Evolutionary conservation across 2,113 vertebrate species (phyloP).

Genomic region (Mixornis gularis): DNA sequence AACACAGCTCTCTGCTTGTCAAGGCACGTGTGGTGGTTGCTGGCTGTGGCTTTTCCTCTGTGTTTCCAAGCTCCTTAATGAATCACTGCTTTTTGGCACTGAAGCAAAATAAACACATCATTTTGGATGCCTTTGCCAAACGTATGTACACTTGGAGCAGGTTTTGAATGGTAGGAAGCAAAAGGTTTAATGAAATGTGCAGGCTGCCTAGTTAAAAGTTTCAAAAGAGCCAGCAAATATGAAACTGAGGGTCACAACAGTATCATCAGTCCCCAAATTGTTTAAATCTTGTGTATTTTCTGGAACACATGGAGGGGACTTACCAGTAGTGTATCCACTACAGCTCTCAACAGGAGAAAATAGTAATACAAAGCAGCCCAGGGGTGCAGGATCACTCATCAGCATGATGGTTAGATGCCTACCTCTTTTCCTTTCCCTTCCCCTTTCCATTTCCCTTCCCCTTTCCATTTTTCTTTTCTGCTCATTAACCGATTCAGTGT

Average conservation of each 20-base stretch:
- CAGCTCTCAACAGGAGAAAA: background rate
- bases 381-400: background rate
- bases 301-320: background rate
- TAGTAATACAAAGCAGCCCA: background rate
- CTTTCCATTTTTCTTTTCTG: background rate
- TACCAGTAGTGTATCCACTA: background rate
- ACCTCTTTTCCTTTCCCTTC: background rate
- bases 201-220: background rate
- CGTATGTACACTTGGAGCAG: background rate
- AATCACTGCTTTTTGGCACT: slow-evolving; percentile 43
- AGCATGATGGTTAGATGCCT: background rate
- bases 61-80: slow-evolving; percentile 32
- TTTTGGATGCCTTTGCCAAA: slow-evolving; percentile 28
- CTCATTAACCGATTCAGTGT: background rate
- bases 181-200: slow-evolving; percentile 30
- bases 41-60: background rate
- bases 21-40: background rate
- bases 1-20: slow-evolving; percentile 6
- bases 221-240: background rate
- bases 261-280: background rate
- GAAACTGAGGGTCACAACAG: background rate
- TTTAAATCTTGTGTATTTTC: background rate
- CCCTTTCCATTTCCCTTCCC: background rate
- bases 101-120: slow-evolving; percentile 44
- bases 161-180: background rate